These are phyloP conservation scores for Apostichopus californicus DNA, from an alignment of 35 echinoderm and acorn worm species.

Conservation along the genomic window DNA sequence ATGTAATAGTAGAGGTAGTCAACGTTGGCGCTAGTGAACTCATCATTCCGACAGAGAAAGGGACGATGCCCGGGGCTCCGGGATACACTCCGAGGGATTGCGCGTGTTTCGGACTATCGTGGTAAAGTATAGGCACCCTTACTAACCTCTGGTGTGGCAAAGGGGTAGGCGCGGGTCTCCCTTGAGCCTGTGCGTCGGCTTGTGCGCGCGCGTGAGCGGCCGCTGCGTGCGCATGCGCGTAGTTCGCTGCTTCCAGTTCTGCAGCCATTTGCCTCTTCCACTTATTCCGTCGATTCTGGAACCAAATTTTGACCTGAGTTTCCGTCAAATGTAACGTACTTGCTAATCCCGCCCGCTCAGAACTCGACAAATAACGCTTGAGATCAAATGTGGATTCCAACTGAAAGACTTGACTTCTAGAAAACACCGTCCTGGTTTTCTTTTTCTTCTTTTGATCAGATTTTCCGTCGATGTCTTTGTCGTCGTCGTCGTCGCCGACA, in stretches of 20 bases:
- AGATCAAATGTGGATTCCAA: conserved; percentile 97
- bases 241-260: conserved; percentile 93
- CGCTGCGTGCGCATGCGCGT: conserved; percentile 82
- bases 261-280: conserved; percentile 98
- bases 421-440: conserved; percentile 97
- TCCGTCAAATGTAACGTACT: conserved; percentile 90
- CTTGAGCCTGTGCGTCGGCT: conserved; percentile 61
- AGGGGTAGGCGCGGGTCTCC: conserved; percentile 8
- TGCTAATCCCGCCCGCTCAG: conserved; percentile 89
- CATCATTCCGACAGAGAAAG: conserved; percentile 32
- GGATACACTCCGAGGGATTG: conserved; percentile 11
- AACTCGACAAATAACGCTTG: conserved; percentile 96
- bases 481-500: conserved; percentile 53
- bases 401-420: conserved; percentile 97
- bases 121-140: conserved; percentile 93
- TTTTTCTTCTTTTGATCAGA: conserved; percentile 86
- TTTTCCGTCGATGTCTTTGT: conserved; percentile 53
- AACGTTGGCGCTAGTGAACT: conserved; percentile 37
- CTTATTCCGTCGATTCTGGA: conserved; percentile 96
- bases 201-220: conserved; percentile 76
- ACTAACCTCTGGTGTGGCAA: conserved; percentile 77
- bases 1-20: conserved; percentile 33
- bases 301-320: conserved; percentile 99
- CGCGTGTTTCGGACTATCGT: conserved; percentile 65
- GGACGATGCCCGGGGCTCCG: background rate